Percentiles rank a stretch among this genome's conserved stretches.
Conservation (phyloP, 2,888 invertebrate genomes). For the Rhagophthalmus giganteus region DNA sequence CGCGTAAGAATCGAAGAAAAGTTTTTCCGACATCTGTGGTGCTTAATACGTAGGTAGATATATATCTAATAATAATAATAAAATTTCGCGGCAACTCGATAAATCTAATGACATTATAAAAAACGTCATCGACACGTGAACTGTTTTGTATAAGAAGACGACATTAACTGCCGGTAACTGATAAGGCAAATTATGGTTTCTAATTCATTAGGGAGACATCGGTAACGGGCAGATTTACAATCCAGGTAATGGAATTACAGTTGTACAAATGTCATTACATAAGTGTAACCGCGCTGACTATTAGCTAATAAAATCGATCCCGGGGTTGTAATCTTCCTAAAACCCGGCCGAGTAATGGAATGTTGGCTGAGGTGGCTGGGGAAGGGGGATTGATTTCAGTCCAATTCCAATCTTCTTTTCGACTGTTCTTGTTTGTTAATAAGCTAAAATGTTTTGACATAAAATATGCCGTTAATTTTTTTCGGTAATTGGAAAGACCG, state of each 20-base stretch:
- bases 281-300: conserved; percentile 54
- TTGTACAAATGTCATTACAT: conserved; percentile 55
- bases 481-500: conserved; percentile 11
- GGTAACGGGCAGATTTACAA: conserved; percentile 51
- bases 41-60: too few relatives aligned
- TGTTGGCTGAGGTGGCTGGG: conserved; percentile 40
- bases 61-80: neutral
- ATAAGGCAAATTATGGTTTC: conserved; percentile 39
- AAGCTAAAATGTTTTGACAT: conserved; percentile 32
- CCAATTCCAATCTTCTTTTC: conserved; percentile 31
- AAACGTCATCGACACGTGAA: neutral
- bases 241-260: conserved; percentile 55
- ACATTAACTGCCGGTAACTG: conserved; percentile 6
- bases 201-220: conserved; percentile 49
- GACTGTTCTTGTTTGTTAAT: conserved; percentile 30
- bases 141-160: neutral
- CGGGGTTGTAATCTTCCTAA: conserved; percentile 49
- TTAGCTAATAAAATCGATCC: conserved; percentile 56
- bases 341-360: conserved; percentile 45
- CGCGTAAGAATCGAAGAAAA: too few relatives aligned
- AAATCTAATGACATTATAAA: neutral
- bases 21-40: too few relatives aligned
- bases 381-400: conserved; percentile 40
- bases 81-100: neutral
- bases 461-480: conserved; percentile 26